Conservation (phyloP, 1,140 invertebrate species). For the Drosophila aff. region DNA sequence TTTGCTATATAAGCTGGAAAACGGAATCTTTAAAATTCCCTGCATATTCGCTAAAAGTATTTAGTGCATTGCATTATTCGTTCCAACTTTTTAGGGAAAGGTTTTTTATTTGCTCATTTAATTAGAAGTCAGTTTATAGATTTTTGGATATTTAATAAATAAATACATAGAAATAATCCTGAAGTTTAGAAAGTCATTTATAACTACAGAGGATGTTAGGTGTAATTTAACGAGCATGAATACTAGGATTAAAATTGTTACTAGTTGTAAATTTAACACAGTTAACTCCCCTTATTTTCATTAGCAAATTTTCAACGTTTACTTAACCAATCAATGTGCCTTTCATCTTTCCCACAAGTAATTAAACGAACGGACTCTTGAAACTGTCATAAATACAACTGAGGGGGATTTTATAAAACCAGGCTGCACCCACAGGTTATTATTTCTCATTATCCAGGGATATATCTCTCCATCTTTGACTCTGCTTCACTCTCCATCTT, state of each 20-base stretch:
- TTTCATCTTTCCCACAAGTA: neutral
- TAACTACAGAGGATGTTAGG: no score
- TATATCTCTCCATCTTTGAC: neutral
- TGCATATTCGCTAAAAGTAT: no score
- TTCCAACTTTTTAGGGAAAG: no score
- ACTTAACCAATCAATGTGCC: neutral
- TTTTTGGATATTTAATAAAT: no score
- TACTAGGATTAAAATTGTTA: neutral
- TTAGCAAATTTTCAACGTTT: neutral
- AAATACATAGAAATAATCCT: no score
- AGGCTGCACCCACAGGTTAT: constrained; percentile 22
- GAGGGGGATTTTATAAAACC: neutral
- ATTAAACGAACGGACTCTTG: constrained; percentile 8
- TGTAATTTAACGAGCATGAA: no score
- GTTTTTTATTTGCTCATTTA: neutral
- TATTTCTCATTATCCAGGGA: constrained; percentile 46
- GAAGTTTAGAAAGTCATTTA: no score
- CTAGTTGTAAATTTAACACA: neutral
- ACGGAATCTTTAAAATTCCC: no score
- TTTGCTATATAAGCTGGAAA: no score
- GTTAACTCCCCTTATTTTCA: neutral
- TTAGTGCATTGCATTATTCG: no score
- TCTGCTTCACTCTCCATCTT: constrained; percentile 4
- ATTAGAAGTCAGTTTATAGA: neutral
- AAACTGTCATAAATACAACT: constrained; percentile 23